phyloP scores from a whole-genome alignment of 2,888 invertebrate species.

The Lydus trimaculatus region DNA sequence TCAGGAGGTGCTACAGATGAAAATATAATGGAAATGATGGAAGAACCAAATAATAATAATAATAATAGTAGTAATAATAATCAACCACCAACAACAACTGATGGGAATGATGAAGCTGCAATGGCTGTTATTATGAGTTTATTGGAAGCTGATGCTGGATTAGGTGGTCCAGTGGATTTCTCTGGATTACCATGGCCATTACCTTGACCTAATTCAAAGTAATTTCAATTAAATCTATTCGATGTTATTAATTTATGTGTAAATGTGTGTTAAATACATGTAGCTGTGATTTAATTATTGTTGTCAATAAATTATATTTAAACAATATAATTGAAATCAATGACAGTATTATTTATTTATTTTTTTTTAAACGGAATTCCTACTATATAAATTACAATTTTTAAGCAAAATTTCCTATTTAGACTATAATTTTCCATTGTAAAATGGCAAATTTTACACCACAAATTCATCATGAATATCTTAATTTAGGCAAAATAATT shows the following conservation, averaged over 20 bases:
- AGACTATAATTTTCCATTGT: neutral
- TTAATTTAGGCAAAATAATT: constrained; percentile 1
- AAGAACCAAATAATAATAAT: too few species aligned
- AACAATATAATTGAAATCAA: neutral
- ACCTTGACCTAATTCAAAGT: constrained; percentile 61
- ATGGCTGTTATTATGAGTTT: constrained; percentile 94
- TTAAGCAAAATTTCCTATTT: neutral
- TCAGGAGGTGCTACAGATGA: constrained; percentile 58
- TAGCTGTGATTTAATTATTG: neutral
- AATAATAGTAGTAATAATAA: constrained; percentile 51
- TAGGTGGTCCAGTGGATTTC: constrained; percentile 88
- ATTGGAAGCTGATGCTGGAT: constrained; percentile 86
- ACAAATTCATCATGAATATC: neutral
- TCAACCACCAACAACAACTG: constrained; percentile 59
- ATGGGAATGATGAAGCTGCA: constrained; percentile 87
- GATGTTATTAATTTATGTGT: neutral
- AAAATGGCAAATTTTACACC: neutral
- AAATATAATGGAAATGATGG: constrained; percentile 68
- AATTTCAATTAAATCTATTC: neutral
- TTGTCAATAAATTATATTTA: neutral
- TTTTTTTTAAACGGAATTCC: neutral
- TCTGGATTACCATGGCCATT: constrained; percentile 87
- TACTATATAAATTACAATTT: neutral
- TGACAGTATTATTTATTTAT: neutral
- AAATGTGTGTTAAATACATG: neutral